Evolutionary conservation across 1,140 invertebrate genomes (phyloP).

Genomic region (Melanaphis sacchari): DNA sequence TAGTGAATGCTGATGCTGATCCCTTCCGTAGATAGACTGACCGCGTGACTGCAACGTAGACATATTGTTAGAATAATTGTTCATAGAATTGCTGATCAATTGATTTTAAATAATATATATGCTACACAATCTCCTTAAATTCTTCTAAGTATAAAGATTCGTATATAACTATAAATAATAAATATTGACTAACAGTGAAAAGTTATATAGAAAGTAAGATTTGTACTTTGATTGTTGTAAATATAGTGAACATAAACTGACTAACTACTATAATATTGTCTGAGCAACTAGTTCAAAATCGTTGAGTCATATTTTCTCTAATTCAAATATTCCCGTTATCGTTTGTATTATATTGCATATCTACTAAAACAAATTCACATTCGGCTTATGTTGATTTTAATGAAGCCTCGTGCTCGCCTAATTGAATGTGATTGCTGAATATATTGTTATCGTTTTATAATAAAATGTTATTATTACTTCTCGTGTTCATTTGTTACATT

Average conservation of each 20-base stretch:
- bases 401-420: not conserved
- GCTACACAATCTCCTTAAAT: not conserved
- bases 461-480: not conserved
- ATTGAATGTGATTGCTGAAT: not conserved
- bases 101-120: not conserved
- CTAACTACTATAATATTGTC: not conserved
- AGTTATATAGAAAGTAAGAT: slow-evolving; percentile 34
- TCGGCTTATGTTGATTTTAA: not conserved
- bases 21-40: not conserved
- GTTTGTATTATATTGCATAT: not conserved
- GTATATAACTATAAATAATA: not conserved
- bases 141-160: not conserved
- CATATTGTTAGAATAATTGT: not conserved
- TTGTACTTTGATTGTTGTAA: not conserved
- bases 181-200: not conserved
- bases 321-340: slow-evolving; percentile 13
- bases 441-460: not conserved
- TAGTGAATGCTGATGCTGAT: not conserved
- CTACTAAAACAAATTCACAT: not conserved
- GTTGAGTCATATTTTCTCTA: not conserved
- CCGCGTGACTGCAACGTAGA: not conserved
- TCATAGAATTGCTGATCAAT: not conserved
- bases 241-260: not conserved
- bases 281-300: not conserved
- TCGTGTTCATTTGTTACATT: not conserved